These are phyloP conservation scores for Poeciliopsis occidentalis DNA, from an alignment of 2,113 vertebrate species.

Conservation along the genomic window DNA sequence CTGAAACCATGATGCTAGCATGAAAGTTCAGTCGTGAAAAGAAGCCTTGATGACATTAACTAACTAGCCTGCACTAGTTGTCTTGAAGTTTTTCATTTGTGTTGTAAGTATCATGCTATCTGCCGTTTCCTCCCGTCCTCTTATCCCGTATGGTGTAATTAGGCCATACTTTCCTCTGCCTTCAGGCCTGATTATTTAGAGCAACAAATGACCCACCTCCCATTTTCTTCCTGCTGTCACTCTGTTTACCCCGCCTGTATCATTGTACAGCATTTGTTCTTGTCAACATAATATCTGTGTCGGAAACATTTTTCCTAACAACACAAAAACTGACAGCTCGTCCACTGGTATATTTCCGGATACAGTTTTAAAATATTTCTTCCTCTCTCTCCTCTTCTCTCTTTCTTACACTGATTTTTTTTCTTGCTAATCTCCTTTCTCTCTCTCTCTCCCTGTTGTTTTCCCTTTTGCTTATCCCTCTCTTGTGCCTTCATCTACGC, in stretches of 20 bases:
- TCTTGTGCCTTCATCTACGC: conserved; percentile 57
- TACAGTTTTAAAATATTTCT: not conserved
- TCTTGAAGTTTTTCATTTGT: not conserved
- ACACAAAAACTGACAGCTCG: not conserved
- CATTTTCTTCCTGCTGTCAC: conserved; percentile 16
- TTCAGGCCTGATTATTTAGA: conserved; percentile 54
- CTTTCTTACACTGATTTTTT: conserved; percentile 2
- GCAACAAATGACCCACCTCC: conserved; percentile 50
- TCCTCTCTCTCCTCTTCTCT: not conserved
- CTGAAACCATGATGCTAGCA: not conserved
- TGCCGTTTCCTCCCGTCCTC: conserved; percentile 13
- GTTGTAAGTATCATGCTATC: not conserved
- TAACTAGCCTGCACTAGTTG: not conserved
- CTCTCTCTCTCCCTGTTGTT: conserved; percentile 18
- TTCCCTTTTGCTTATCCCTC: conserved; percentile 16
- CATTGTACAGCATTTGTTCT: conserved; percentile 11
- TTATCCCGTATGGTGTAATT: conserved; percentile 31
- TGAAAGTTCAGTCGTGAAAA: not conserved
- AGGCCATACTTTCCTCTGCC: conserved; percentile 43
- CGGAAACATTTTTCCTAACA: conserved; percentile 1
- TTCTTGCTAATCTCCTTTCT: conserved; percentile 3
- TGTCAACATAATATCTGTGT: not conserved
- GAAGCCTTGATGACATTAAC: conserved; percentile 2
- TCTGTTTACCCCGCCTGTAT: conserved; percentile 11
- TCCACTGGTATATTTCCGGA: not conserved